Base-by-base conservation (phyloP, 2,888 invertebrate species). In the Fabriciana adippe region DNA sequence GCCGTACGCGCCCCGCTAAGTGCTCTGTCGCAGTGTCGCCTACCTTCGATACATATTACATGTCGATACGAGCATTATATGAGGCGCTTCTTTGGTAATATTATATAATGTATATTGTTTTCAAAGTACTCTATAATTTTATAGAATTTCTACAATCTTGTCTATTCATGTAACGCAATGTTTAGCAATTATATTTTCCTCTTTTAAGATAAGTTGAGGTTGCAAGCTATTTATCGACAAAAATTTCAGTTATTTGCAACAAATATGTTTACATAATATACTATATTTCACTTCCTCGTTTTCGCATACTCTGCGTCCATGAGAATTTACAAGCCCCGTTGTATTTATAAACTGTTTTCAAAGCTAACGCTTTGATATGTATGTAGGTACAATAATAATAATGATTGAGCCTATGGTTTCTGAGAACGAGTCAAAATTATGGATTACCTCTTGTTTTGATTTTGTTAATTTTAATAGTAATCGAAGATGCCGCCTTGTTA, bases 1-100 rank as follows among this genome's bases (percentile, higher is more conserved):
- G 85, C 89, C 86, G 81, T 81, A 83, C 82, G 82, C 79, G 81
- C 81, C 79, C 78, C 84, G 83, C 92, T 92, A 92, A 92, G 92
- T 92, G 92, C 92, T 91, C 86, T 86, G 85, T 86, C 90, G 89
- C 83, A 81, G 85, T 82, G 84, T 82, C 79, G 80, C 81, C 74
- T 86, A 82, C 76, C 54, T 65, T 61, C 67, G 47, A 70, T 69
- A 70, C 64, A 71, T 73, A 67, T 67, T 62, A 62, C 60, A 66
- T 66, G 60, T 60, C 66, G 15, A 15, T 35, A 48, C 59, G 54
- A 66, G 18, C 31, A 54, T 60, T 66, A 66, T 66, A 45, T 47
- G 47, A 18, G 51, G 41, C 35, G 47, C n/a, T 55, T 15, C 55
- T 54, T 18, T n/a, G 54, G 14, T 48, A 41, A 51, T 64, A 66